A percentile compares a stretch with the other conserved stretches of the same genome.
These are phyloP conservation scores for Ceratothoa steindachneri DNA, from an alignment of 2,888 invertebrate genomes.

Conservation along the genomic window DNA sequence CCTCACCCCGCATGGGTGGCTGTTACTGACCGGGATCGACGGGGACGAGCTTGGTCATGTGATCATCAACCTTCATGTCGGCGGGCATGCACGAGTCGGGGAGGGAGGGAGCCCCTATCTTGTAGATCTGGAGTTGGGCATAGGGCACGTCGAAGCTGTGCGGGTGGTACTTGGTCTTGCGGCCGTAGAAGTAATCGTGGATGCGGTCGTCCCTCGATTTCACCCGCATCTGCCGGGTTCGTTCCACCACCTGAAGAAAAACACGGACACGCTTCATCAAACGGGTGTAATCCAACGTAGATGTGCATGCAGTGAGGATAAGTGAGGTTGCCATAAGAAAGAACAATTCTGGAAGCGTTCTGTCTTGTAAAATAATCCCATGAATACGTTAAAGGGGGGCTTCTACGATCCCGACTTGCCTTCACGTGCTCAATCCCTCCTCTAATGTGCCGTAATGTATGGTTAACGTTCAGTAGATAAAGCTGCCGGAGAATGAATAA, in stretches of 20 bases:
- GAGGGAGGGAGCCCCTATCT: conserved; percentile 87
- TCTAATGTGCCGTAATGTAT: too few species aligned
- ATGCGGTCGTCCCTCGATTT: conserved; percentile 76
- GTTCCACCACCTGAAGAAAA: conserved; percentile 75
- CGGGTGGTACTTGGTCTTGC: conserved; percentile 65
- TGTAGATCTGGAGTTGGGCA: conserved; percentile 69
- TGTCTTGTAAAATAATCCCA: neutral
- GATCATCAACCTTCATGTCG: conserved; percentile 89
- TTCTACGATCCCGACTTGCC: too few species aligned
- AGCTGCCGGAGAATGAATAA: too few species aligned
- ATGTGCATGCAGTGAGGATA: neutral
- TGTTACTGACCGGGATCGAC: conserved; percentile 66
- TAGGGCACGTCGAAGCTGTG: conserved; percentile 78
- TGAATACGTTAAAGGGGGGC: too few species aligned
- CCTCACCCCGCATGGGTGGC: too few species aligned
- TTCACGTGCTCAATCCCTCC: too few species aligned
- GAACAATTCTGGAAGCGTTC: neutral
- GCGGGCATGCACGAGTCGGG: conserved; percentile 95
- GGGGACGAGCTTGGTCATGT: conserved; percentile 75
- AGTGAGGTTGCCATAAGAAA: neutral
- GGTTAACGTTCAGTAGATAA: too few species aligned
- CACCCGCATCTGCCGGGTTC: conserved; percentile 66
- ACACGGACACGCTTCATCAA: too few species aligned
- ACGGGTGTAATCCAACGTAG: too few species aligned
- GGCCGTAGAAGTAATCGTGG: conserved; percentile 92